phyloP scores from a whole-genome alignment of 2,113 vertebrate species.

The Gasterosteus aculeatus region DNA sequence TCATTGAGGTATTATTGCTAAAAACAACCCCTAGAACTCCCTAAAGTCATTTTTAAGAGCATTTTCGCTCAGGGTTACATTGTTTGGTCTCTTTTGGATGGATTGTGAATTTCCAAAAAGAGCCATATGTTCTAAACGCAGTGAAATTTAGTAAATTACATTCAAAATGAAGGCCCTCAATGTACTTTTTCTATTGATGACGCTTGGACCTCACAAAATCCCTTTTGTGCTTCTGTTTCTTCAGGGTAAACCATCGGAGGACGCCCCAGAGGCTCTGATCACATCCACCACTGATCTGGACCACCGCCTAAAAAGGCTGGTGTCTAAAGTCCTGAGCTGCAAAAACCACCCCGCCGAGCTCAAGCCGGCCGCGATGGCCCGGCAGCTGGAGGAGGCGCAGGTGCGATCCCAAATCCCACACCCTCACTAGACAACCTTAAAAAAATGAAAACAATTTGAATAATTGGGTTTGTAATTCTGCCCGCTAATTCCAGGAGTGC shows the following conservation, averaged over 20 bases:
- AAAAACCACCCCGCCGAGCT: constrained; percentile 84
- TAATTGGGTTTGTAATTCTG: background rate
- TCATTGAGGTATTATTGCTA: constrained; percentile 67
- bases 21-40: fast-evolving
- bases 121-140: background rate
- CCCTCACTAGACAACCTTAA: background rate
- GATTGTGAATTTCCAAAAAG: background rate
- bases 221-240: constrained; percentile 8
- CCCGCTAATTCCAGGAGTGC: constrained; percentile 64
- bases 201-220: background rate
- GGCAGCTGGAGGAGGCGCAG: constrained; percentile 88
- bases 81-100: background rate
- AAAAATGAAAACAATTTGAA: background rate
- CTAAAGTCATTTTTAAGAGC: background rate
- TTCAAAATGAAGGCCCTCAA: background rate
- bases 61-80: background rate
- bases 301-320: constrained; percentile 74
- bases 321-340: constrained; percentile 81
- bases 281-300: constrained; percentile 60
- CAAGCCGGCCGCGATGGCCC: constrained; percentile 80
- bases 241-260: constrained; percentile 57
- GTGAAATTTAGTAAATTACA: background rate
- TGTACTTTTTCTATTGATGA: background rate
- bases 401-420: constrained; percentile 67
- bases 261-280: constrained; percentile 36